Conservation (phyloP, 2,888 invertebrate species). For the Acleris sparsana region DNA sequence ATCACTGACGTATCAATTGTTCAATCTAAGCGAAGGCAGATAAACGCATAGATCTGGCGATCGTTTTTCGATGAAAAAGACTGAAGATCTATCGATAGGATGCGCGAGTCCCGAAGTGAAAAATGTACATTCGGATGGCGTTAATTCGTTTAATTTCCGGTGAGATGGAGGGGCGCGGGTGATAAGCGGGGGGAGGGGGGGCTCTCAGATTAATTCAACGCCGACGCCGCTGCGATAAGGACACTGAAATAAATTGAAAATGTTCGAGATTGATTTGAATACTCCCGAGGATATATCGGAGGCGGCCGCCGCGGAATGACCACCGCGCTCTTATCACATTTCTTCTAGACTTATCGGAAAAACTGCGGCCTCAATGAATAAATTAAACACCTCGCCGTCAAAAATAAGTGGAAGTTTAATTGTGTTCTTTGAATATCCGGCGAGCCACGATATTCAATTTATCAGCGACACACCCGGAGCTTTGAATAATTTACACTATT, state of each 20-base stretch:
- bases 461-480: constrained; percentile 44
- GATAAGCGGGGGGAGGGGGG: constrained; percentile 44
- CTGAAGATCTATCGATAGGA: constrained; percentile 79
- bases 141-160: constrained; percentile 85
- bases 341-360: constrained; percentile 53
- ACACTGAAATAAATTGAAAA: constrained; percentile 84
- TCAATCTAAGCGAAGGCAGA: constrained; percentile 79
- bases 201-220: constrained; percentile 81
- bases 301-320: constrained; percentile 63
- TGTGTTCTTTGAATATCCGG: constrained; percentile 52
- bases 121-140: constrained; percentile 84
- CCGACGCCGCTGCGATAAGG: constrained; percentile 81
- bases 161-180: constrained; percentile 61
- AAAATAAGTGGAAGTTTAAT: constrained; percentile 55
- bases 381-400: constrained; percentile 58
- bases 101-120: constrained; percentile 80
- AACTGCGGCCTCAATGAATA: constrained; percentile 63
- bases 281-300: constrained; percentile 75
- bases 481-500: constrained; percentile 40
- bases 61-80: constrained; percentile 78
- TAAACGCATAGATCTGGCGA: constrained; percentile 78
- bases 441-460: constrained; percentile 54
- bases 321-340: constrained; percentile 59
- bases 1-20: constrained; percentile 81
- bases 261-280: constrained; percentile 84